Evolutionary conservation across 2,888 invertebrate species (phyloP).

Genomic region (Drosophila subsilvestris): DNA sequence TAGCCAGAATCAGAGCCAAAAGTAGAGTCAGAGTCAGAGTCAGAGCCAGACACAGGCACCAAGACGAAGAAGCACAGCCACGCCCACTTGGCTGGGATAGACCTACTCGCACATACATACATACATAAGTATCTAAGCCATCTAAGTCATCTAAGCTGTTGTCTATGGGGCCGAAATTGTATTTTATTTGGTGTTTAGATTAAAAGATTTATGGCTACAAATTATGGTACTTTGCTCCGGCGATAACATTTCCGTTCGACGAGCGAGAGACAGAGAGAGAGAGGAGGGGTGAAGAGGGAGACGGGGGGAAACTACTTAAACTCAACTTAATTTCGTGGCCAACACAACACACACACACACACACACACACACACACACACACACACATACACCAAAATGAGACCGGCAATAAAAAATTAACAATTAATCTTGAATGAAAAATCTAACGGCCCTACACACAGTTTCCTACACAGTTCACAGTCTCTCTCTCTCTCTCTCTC

Average conservation of each 20-base stretch:
- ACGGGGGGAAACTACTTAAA: conserved; percentile 60
- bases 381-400: conserved; percentile 52
- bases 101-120: not conserved
- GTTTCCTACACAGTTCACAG: conserved; percentile 18
- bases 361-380: conserved; percentile 28
- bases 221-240: conserved; percentile 77
- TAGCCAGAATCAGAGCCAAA: not conserved
- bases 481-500: conserved; percentile 12
- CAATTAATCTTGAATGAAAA: conserved; percentile 75
- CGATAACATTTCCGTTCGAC: conserved; percentile 78
- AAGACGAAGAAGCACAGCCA: conserved; percentile 3
- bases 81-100: conserved; percentile 6
- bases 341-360: conserved; percentile 29
- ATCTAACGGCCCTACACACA: conserved; percentile 60
- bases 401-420: conserved; percentile 70
- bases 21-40: too few relatives aligned
- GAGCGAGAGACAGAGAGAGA: not conserved
- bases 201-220: conserved; percentile 79
- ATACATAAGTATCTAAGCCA: conserved; percentile 24
- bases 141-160: conserved; percentile 22
- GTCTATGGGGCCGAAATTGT: conserved; percentile 55
- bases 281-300: conserved; percentile 4
- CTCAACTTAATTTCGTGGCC: conserved; percentile 67
- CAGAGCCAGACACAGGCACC: not conserved
- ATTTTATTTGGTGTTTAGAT: conserved; percentile 77